Evolutionary conservation across 2,797 vertebrate species (phyloP), one percentile per base, ranked within the genome.

Genomic region (Anguilla anguilla): DNA sequence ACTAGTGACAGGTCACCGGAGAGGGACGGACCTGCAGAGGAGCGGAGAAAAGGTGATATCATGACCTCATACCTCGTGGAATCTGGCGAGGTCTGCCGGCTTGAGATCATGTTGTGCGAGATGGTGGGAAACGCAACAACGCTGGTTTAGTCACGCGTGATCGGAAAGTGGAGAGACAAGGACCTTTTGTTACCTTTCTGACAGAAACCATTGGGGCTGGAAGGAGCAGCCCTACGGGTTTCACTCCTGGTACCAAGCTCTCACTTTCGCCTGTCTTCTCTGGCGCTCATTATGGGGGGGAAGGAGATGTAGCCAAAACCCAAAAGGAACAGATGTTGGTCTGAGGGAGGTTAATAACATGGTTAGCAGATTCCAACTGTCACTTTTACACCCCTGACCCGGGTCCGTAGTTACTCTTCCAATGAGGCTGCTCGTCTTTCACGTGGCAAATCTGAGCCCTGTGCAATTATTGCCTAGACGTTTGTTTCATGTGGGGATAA

Each of bases 1-100:
- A 90, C 74, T 74, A 89, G 89, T 91, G 90, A 92, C 91, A 89
- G 89, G 74, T 91, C 74, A 49, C 72, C 89, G 86, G 64, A 64
- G 67, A 81, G 85, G n/a, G 79, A 11, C 28, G 31, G n/a, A 17
- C 15, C 35, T 72, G 87, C 51, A 74, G 49, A 31, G 87, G 51
- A 86, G 11, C 10, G 49, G 74, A 79, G 59, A 87, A 79, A 84
- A 87, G 46, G 86, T 90, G 86, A 88, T 89, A 86, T 92, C 89
- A 88, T 92, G 91, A 93, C 89, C 89, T 93, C 88, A 91, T 91
- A 88, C 61, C 0, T 85, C 46, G 19, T 90, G 92, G 92, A 93
- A 94, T 94, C 89, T 88, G 86, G 85, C 28, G 7, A 22, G 9
- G 67, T 0, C 51, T 31, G 25, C 22, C 39, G 69, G 19, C 10